These are phyloP conservation scores for Bufotes viridis DNA, from an alignment of 2,797 vertebrate genomes.

Conservation along the genomic window DNA sequence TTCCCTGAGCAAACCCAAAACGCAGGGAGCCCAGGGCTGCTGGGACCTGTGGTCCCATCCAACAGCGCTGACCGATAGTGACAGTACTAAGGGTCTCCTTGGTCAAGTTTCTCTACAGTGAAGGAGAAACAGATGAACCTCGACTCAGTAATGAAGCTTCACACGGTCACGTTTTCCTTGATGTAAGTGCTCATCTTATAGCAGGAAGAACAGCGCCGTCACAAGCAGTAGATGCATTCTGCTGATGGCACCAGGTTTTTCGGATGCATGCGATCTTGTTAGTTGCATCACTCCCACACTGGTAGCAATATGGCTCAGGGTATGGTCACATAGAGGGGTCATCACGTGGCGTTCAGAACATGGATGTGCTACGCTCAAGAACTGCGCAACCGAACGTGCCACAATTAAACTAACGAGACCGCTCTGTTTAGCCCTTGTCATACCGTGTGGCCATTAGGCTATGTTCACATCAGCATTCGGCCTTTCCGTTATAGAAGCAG, in stretches of 20 bases:
- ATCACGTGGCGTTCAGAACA: too few relatives aligned
- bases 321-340: too few relatives aligned
- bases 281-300: not conserved
- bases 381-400: too few relatives aligned
- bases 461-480: too few relatives aligned
- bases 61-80: not conserved
- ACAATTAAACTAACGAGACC: too few relatives aligned
- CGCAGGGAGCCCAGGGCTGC: not conserved
- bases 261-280: not conserved
- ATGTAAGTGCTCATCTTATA: too few relatives aligned
- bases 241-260: not conserved
- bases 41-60: not conserved
- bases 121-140: not conserved
- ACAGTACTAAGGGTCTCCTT: not conserved
- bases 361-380: too few relatives aligned
- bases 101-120: not conserved
- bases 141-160: not conserved
- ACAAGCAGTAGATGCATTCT: not conserved
- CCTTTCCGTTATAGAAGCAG: too few relatives aligned
- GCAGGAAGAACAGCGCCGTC: too few relatives aligned
- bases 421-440: too few relatives aligned
- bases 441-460: too few relatives aligned
- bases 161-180: not conserved
- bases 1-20: not conserved
- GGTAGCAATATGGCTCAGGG: not conserved